phyloP scores from a whole-genome alignment of 2,888 invertebrate species.

The Furcula furcula region DNA sequence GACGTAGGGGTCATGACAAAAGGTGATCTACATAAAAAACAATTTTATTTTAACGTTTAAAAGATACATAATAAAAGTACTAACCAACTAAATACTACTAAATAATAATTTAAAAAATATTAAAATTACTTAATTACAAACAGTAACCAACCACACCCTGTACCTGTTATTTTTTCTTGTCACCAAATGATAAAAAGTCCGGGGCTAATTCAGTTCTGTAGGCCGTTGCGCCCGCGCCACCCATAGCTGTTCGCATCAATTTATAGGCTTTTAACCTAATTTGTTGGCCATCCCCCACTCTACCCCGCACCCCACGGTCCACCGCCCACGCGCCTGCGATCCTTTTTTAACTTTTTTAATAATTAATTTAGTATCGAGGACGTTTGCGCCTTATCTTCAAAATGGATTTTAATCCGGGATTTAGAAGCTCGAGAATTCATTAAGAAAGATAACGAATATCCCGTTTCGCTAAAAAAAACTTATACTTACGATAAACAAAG shows the following conservation, averaged over 20 bases:
- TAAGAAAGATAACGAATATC: constrained; percentile 45
- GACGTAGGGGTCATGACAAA: no score
- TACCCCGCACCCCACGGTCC: constrained; percentile 23
- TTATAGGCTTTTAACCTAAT: constrained; percentile 81
- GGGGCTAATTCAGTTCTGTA: constrained; percentile 73
- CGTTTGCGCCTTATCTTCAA: constrained; percentile 45
- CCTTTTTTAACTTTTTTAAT: constrained; percentile 46
- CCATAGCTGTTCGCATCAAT: constrained; percentile 74
- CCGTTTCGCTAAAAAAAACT: constrained; percentile 46
- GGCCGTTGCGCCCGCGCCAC: constrained; percentile 66
- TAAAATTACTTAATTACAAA: not conserved
- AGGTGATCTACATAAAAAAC: no score
- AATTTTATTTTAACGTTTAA: no score
- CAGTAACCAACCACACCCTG: constrained; percentile 45
- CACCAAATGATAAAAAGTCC: constrained; percentile 72
- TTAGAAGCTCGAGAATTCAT: constrained; percentile 49
- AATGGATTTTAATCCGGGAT: constrained; percentile 51
- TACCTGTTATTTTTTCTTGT: constrained; percentile 65
- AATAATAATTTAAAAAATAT: not conserved
- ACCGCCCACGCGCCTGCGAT: constrained; percentile 49
- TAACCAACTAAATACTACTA: not conserved
- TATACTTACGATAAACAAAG: constrained; percentile 45
- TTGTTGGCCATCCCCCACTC: constrained; percentile 52
- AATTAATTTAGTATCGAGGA: constrained; percentile 57
- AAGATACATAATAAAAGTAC: not conserved